Conservation (phyloP, 2,888 invertebrate species). For the Clostera curtula region DNA sequence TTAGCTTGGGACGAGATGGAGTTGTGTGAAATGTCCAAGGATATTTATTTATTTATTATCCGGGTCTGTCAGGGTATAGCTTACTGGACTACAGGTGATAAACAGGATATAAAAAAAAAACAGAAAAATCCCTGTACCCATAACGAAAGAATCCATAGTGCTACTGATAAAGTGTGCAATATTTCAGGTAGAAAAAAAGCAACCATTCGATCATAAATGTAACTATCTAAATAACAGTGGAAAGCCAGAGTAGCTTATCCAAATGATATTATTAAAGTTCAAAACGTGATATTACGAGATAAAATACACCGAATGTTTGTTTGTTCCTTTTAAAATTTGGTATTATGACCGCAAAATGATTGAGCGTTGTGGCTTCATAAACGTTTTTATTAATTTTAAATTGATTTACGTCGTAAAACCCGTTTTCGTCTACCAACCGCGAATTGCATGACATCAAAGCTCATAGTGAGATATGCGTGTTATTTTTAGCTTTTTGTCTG, state of each 20-base stretch:
- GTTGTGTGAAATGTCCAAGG: too few species aligned
- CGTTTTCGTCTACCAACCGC: conserved; percentile 24
- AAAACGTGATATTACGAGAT: conserved; percentile 28
- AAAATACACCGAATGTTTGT: conserved; percentile 35
- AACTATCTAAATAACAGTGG: conserved; percentile 28
- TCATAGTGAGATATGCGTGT: too few species aligned
- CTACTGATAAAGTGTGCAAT: conserved; percentile 8
- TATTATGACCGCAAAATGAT: conserved; percentile 30
- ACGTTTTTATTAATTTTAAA: conserved; percentile 39
- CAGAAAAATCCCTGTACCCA: too few species aligned
- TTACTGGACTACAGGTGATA: too few species aligned
- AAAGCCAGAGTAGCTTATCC: conserved; percentile 30
- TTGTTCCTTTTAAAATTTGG: conserved; percentile 33
- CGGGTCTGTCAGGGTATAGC: too few species aligned
- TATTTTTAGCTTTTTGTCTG: too few species aligned
- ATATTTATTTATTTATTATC: too few species aligned
- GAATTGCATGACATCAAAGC: too few species aligned
- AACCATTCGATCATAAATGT: conserved; percentile 15
- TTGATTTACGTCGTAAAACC: conserved; percentile 33
- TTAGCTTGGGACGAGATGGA: too few species aligned
- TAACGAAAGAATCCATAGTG: conserved; percentile 8
- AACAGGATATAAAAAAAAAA: too few species aligned
- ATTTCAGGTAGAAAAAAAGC: conserved; percentile 13
- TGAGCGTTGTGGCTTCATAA: conserved; percentile 31
- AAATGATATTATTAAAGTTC: conserved; percentile 42